A percentile compares a stretch with the other conserved stretches of the same genome.
phyloP scores from a whole-genome alignment of 2,797 vertebrate genomes.

The Antrozous pallidus region DNA sequence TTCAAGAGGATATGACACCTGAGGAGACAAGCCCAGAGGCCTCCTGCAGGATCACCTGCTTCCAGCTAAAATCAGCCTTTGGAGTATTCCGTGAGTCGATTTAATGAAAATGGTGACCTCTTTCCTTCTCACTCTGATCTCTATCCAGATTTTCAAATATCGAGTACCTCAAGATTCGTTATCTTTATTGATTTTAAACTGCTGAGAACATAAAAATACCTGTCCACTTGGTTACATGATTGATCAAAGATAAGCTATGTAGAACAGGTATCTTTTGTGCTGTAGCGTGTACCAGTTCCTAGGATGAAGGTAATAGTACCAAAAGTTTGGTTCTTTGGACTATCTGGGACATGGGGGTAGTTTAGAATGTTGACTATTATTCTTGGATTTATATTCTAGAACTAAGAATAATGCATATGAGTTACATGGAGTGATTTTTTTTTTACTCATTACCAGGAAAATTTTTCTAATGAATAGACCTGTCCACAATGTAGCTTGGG shows the following conservation, averaged over 20 bases:
- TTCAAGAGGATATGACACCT: not conserved
- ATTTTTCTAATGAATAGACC: not conserved
- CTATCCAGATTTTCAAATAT: not conserved
- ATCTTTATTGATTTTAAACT: conserved; percentile 41
- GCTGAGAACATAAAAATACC: not conserved
- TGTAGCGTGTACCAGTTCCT: not conserved
- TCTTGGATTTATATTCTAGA: not conserved
- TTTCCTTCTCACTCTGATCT: conserved; percentile 16
- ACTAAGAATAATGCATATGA: not conserved
- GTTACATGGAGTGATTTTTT: not conserved
- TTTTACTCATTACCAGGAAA: not conserved
- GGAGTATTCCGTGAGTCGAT: not conserved
- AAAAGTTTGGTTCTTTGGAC: not conserved
- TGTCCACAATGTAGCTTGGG: not conserved
- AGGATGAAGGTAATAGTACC: not conserved
- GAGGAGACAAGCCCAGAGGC: not conserved
- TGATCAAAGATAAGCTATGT: not conserved
- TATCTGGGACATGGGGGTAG: not conserved
- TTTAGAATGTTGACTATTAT: not conserved
- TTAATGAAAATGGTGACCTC: not conserved
- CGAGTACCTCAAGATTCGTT: not conserved
- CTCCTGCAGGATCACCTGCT: not conserved
- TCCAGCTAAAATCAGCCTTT: not conserved
- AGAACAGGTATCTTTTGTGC: not conserved
- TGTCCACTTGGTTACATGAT: not conserved